A percentile compares a stretch with the other conserved stretches of the same genome.
Conservation (phyloP, 2,888 invertebrate genomes). For the Drosophila cognata region DNA sequence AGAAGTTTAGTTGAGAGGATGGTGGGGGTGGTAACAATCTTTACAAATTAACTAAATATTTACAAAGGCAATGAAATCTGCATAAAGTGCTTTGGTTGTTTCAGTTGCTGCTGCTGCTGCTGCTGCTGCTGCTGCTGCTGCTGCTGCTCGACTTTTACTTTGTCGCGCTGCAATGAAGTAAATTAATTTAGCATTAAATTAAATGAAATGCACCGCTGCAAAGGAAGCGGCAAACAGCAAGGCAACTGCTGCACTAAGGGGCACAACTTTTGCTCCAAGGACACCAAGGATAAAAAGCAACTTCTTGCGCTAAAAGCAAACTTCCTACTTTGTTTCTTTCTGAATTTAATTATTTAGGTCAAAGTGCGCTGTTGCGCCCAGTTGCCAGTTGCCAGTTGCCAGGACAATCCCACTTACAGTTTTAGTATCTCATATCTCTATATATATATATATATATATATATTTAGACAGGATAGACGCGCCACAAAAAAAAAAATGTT, state of each 20-base stretch:
- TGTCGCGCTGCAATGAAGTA: conserved; percentile 52
- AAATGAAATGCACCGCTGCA: conserved; percentile 65
- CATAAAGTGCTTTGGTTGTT: conserved; percentile 62
- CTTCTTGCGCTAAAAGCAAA: conserved; percentile 58
- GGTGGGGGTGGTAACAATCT: conserved; percentile 34
- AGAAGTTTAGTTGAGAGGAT: background rate
- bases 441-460: background rate
- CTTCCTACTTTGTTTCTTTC: conserved; percentile 32
- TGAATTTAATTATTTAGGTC: conserved; percentile 80
- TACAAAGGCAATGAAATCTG: conserved; percentile 66
- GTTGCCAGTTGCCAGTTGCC: conserved; percentile 51
- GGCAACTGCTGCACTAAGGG: conserved; percentile 37
- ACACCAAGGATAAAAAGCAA: conserved; percentile 38
- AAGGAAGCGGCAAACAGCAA: conserved; percentile 12
- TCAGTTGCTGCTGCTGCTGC: conserved; percentile 27
- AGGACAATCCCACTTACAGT: conserved; percentile 67
- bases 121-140: conserved; percentile 26
- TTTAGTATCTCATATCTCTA: conserved; percentile 3
- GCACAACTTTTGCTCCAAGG: conserved; percentile 44
- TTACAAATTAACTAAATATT: conserved; percentile 73
- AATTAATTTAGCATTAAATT: conserved; percentile 78
- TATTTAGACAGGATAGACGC: background rate
- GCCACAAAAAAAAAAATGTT: background rate
- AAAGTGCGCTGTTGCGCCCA: conserved; percentile 62
- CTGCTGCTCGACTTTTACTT: background rate